A percentile compares a stretch with the other conserved stretches of the same genome.
These are phyloP conservation scores for Idris sp. DNA, from an alignment of 1,140 invertebrate species.

Conservation along the genomic window DNA sequence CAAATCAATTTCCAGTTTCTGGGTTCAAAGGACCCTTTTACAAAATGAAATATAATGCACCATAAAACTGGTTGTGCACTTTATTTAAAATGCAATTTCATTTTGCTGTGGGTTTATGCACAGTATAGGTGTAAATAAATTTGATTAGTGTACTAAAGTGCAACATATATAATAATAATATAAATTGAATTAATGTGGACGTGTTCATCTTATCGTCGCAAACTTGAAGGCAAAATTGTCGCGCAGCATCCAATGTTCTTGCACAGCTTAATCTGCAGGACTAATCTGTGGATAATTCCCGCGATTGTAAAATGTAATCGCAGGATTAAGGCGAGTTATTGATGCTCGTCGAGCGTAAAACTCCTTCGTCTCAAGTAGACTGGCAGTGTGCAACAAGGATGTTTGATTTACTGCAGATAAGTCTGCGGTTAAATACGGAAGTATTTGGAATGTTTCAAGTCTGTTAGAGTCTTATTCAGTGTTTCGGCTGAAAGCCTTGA, in stretches of 20 bases:
- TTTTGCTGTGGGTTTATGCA: no score
- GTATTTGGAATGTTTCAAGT: conserved; percentile 31
- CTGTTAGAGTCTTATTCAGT: conserved; percentile 40
- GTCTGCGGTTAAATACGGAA: conserved; percentile 53
- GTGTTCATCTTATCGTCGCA: conserved; percentile 41
- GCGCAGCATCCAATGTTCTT: conserved; percentile 44
- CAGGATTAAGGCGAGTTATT: conserved; percentile 60
- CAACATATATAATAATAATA: conserved; percentile 36
- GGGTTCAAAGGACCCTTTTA: no score
- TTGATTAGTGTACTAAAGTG: conserved; percentile 6
- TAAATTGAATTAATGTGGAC: conserved; percentile 37
- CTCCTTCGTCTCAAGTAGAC: conserved; percentile 49
- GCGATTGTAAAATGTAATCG: conserved; percentile 61
- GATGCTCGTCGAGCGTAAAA: conserved; percentile 57
- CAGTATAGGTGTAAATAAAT: neutral
- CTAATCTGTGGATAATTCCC: conserved; percentile 60
- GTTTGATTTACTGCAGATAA: conserved; percentile 59
- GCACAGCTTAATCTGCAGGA: conserved; percentile 41
- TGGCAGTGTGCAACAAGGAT: conserved; percentile 39
- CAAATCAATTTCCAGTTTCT: no score
- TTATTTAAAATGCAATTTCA: no score
- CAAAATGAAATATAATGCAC: no score
- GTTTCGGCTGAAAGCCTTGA: conserved; percentile 39
- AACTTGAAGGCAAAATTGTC: conserved; percentile 45
- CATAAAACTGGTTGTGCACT: no score